phyloP scores from a whole-genome alignment of 2,888 invertebrate species.

The Anticlea derivata region DNA sequence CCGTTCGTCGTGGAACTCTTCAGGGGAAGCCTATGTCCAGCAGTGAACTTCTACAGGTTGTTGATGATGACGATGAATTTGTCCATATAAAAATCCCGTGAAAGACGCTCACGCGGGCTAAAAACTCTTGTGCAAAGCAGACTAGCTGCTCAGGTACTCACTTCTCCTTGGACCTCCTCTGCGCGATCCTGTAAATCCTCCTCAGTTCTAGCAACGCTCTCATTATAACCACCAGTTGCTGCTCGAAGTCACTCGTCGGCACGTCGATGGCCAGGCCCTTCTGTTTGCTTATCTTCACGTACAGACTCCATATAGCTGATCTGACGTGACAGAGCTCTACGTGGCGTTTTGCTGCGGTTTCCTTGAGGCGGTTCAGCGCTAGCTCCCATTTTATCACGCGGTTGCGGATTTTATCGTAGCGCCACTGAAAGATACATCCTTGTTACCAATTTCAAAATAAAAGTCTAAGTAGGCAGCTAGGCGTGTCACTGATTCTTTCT shows the following conservation, averaged over 20 bases:
- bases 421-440: slow-evolving; percentile 70
- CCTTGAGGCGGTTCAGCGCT: slow-evolving; percentile 84
- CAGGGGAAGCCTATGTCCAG: too few relatives aligned
- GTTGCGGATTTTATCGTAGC: slow-evolving; percentile 84
- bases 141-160: too few relatives aligned
- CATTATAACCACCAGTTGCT: slow-evolving; percentile 85
- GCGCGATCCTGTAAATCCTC: slow-evolving; percentile 74
- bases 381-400: slow-evolving; percentile 85
- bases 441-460: too few relatives aligned
- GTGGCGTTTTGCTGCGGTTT: slow-evolving; percentile 78
- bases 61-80: too few relatives aligned
- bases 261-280: slow-evolving; percentile 75
- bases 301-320: slow-evolving; percentile 85
- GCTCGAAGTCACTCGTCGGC: slow-evolving; percentile 80
- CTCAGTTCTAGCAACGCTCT: slow-evolving; percentile 82
- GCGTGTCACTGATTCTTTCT: too few relatives aligned
- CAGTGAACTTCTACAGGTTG: too few relatives aligned
- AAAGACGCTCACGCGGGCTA: too few relatives aligned
- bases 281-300: slow-evolving; percentile 85
- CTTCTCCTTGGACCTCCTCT: slow-evolving; percentile 68
- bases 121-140: too few relatives aligned
- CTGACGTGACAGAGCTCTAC: slow-evolving; percentile 84
- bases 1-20: too few relatives aligned
- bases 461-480: too few relatives aligned
- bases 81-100: too few relatives aligned